These are phyloP conservation scores for Galeopsomyia nigrocyanea DNA, from an alignment of 2,888 invertebrate genomes.

Conservation along the genomic window DNA sequence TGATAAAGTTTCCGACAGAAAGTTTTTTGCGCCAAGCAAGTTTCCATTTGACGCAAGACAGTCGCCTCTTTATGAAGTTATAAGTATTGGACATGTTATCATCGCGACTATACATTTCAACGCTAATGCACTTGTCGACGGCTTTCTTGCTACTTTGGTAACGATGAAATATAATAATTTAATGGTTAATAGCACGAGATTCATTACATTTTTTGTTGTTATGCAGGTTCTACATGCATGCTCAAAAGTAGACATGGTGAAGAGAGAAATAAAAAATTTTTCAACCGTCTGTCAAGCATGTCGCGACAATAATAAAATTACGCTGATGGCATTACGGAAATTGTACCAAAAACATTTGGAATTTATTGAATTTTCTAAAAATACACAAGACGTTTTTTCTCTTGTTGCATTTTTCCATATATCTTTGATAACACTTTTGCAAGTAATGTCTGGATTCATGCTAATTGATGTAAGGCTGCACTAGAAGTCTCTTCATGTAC, in stretches of 20 bases:
- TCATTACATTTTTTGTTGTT: too few species aligned
- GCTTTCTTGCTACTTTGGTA: slow-evolving; percentile 38
- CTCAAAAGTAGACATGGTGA: slow-evolving; percentile 3
- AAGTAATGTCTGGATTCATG: slow-evolving; percentile 50
- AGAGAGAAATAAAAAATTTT: slow-evolving; percentile 1
- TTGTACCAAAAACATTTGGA: slow-evolving; percentile 41
- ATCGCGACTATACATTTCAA: slow-evolving; percentile 22
- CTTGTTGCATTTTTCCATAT: slow-evolving; percentile 51
- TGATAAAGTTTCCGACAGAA: slow-evolving; percentile 18
- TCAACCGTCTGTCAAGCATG: not conserved
- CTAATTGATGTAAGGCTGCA: slow-evolving; percentile 46
- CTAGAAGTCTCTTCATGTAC: too few species aligned
- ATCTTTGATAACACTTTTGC: slow-evolving; percentile 47
- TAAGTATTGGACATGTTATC: slow-evolving; percentile 28
- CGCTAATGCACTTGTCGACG: slow-evolving; percentile 11
- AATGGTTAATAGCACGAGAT: too few species aligned
- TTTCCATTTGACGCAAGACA: slow-evolving; percentile 36
- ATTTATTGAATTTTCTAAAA: slow-evolving; percentile 40
- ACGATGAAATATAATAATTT: not conserved
- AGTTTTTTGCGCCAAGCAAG: slow-evolving; percentile 30
- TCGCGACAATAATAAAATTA: not conserved
- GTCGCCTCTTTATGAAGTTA: slow-evolving; percentile 39
- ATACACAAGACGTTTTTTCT: slow-evolving; percentile 48
- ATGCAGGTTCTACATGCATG: slow-evolving; percentile 1
- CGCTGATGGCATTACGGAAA: not conserved